Percentiles rank a stretch among this genome's conserved stretches.
These are phyloP conservation scores for Noctua comes DNA, from an alignment of 2,888 invertebrate species.

Conservation along the genomic window DNA sequence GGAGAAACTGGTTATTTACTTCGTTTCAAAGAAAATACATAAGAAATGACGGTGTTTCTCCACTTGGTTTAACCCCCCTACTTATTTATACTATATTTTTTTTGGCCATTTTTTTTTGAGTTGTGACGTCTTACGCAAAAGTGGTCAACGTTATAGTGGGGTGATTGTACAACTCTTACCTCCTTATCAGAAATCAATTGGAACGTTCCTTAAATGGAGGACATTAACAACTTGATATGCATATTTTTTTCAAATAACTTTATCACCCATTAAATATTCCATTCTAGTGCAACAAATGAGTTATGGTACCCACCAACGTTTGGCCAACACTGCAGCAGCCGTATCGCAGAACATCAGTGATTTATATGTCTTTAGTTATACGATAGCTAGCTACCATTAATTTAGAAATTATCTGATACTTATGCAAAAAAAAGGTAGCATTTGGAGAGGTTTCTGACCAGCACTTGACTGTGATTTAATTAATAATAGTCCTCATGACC, in stretches of 20 bases:
- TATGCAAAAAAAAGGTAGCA: background rate
- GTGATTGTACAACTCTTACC: background rate
- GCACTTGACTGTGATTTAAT: background rate
- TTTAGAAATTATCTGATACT: slow-evolving; percentile 31
- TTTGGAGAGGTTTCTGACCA: background rate
- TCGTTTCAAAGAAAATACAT: background rate
- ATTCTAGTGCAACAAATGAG: slow-evolving; percentile 39
- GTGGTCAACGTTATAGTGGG: background rate
- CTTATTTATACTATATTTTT: too few relatives aligned
- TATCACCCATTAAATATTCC: slow-evolving; percentile 32
- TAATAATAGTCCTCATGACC: background rate
- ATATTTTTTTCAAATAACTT: slow-evolving; percentile 3
- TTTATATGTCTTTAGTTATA: slow-evolving; percentile 38
- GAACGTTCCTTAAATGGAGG: background rate
- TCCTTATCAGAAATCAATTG: background rate
- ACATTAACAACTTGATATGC: slow-evolving; percentile 12
- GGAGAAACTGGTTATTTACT: background rate
- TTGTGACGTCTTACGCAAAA: background rate
- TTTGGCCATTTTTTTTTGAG: too few relatives aligned
- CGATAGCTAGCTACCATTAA: slow-evolving; percentile 31
- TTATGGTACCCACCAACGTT: slow-evolving; percentile 14
- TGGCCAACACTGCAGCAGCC: slow-evolving; percentile 29
- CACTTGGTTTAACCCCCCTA: background rate
- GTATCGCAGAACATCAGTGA: slow-evolving; percentile 47
- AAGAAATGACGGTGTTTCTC: background rate